Evolutionary conservation across 2,797 vertebrate species (phyloP).

Genomic region (Lithobates sylvaticus): DNA sequence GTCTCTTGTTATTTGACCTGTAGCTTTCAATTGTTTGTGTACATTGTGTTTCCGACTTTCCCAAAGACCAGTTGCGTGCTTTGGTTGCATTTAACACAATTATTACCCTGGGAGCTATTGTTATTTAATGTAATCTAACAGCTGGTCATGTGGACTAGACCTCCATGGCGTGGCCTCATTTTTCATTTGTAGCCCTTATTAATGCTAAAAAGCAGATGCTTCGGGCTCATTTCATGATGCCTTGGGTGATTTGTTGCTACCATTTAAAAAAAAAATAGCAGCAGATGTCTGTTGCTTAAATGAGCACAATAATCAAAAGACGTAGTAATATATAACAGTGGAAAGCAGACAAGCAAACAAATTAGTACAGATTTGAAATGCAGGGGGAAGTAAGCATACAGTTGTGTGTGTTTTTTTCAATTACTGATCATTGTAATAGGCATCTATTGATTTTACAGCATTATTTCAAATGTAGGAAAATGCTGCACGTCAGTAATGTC

Average conservation of each 20-base stretch:
- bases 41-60: not conserved
- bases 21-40: constrained; percentile 1
- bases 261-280: constrained; percentile 4
- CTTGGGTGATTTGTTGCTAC: constrained; percentile 2
- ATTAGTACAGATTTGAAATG: too few species aligned
- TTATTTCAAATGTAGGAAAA: not conserved
- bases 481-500: too few species aligned
- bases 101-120: constrained; percentile 12
- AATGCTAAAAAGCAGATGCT: constrained; percentile 25
- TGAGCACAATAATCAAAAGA: not conserved
- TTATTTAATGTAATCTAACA: not conserved
- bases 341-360: not conserved
- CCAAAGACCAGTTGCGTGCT: not conserved
- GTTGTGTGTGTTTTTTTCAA: too few species aligned
- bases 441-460: not conserved
- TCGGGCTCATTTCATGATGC: not conserved
- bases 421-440: too few species aligned
- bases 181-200: not conserved
- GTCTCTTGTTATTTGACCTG: not conserved
- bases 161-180: not conserved
- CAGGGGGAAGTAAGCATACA: too few species aligned
- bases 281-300: constrained; percentile 27
- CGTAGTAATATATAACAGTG: not conserved
- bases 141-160: constrained; percentile 1
- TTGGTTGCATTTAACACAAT: not conserved